Evolutionary conservation across 1,140 invertebrate genomes (phyloP).

Genomic region (Papilio dardanus): DNA sequence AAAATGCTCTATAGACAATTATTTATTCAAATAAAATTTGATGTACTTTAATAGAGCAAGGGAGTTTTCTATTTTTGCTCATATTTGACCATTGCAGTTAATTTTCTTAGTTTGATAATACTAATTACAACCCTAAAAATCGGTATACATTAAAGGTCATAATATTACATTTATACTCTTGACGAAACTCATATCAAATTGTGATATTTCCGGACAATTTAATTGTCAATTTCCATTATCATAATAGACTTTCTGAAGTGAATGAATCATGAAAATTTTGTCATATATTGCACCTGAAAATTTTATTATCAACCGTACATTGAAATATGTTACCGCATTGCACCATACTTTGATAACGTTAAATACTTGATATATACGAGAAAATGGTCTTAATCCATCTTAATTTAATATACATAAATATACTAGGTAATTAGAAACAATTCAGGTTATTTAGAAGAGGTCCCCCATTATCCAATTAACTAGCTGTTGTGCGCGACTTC

Average conservation of each 20-base stretch:
- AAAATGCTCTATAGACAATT: neutral
- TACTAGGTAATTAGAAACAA: too few relatives aligned
- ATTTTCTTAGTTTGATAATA: neutral
- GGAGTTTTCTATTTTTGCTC: too few relatives aligned
- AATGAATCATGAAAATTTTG: constrained; percentile 2
- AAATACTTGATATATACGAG: neutral
- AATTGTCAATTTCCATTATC: neutral
- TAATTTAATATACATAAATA: neutral
- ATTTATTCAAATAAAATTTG: neutral
- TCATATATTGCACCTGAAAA: neutral
- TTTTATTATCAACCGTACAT: neutral
- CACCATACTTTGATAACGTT: neutral
- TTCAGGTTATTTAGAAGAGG: too few relatives aligned
- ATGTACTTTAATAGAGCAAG: too few relatives aligned
- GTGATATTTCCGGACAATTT: neutral
- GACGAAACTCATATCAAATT: neutral
- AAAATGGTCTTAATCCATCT: neutral
- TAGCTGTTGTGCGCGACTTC: too few relatives aligned
- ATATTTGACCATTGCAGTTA: neutral
- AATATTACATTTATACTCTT: neutral
- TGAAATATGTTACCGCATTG: constrained; percentile 17
- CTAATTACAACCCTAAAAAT: neutral
- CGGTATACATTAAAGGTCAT: neutral
- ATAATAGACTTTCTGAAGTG: neutral
- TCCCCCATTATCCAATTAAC: too few relatives aligned